Conservation (phyloP, 2,797 vertebrate species). For the Thamnophis elegans region DNA sequence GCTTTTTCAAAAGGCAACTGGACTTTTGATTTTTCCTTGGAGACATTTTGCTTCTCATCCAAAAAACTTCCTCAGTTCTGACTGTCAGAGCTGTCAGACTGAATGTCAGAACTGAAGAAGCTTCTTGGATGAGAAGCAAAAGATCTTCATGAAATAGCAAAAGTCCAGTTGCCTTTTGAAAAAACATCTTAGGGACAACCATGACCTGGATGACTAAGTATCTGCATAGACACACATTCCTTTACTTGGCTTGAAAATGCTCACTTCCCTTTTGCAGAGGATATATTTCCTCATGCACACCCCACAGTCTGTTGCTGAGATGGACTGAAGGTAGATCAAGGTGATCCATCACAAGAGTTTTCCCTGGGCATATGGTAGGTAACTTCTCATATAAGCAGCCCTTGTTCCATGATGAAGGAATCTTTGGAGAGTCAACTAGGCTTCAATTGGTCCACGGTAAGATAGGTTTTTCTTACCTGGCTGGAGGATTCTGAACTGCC, state of each 20-base stretch:
- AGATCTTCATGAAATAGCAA: not conserved
- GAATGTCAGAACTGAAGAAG: not conserved
- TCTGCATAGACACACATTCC: not conserved
- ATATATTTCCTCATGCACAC: not conserved
- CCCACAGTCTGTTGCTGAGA: not conserved
- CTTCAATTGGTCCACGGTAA: not conserved
- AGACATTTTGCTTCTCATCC: too few species aligned
- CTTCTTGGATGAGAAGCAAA: not conserved
- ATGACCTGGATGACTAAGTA: not conserved
- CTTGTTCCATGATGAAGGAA: not conserved
- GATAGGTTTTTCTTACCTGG: not conserved
- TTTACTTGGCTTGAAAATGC: not conserved
- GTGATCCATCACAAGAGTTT: not conserved
- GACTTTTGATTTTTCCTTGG: too few species aligned
- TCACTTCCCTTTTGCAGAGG: not conserved
- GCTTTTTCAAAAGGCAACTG: too few species aligned
- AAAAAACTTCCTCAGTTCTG: too few species aligned
- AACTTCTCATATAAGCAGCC: not conserved
- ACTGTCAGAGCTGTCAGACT: not conserved
- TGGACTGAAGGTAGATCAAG: not conserved
- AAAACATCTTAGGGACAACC: not conserved
- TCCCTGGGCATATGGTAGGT: not conserved
- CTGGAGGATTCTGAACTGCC: not conserved
- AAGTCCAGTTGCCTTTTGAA: not conserved
- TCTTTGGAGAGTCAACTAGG: not conserved